Evolutionary conservation across 53 echinoderm and acorn worm species (phyloP).

Genomic region (Stichopus horrens): DNA sequence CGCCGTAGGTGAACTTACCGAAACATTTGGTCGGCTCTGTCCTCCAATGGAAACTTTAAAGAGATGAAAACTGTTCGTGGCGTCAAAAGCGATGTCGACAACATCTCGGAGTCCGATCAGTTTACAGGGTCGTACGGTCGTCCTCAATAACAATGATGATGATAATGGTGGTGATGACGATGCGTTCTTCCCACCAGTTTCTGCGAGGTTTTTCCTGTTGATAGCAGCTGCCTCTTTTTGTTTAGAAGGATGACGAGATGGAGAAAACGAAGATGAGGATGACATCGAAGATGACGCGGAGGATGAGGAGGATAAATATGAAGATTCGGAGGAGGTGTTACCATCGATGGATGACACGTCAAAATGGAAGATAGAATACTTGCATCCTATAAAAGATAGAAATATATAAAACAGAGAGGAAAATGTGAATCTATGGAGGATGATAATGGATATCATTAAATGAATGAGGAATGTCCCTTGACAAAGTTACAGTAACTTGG

Average conservation of each 20-base stretch:
- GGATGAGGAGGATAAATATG: not conserved
- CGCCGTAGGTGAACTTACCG: not conserved
- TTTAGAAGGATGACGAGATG: not conserved
- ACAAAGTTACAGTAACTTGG: no score
- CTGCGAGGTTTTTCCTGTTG: not conserved
- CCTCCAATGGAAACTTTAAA: not conserved
- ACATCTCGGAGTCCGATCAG: not conserved
- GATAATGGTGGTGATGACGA: no score
- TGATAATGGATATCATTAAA: no score
- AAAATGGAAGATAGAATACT: constrained; percentile 3
- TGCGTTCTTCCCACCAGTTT: not conserved
- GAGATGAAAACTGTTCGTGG: not conserved
- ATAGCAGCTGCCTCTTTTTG: not conserved
- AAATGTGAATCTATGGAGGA: not conserved
- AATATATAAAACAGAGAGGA: not conserved
- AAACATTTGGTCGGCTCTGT: not conserved
- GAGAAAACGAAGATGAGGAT: not conserved
- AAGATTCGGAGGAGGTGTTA: not conserved
- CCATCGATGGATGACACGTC: not conserved
- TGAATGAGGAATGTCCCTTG: no score
- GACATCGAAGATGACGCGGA: no score
- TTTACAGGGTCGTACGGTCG: not conserved
- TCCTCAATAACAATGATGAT: not conserved
- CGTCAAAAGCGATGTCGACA: not conserved
- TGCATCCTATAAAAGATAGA: not conserved